These are phyloP conservation scores for Cyphomyrmex costatus DNA, from an alignment of 1,140 invertebrate genomes.

Conservation along the genomic window DNA sequence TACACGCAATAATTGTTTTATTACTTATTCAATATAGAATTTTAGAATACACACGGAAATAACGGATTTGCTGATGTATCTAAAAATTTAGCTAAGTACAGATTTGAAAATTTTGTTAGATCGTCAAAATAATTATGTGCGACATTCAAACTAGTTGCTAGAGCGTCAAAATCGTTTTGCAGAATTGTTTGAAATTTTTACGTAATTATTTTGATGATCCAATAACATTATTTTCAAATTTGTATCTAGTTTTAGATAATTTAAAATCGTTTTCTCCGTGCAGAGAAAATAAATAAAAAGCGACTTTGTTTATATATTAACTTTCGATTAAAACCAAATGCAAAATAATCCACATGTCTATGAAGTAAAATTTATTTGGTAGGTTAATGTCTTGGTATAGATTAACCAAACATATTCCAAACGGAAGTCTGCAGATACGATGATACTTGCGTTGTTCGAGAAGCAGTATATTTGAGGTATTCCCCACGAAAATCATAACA, in stretches of 20 bases:
- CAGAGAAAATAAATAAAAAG: background rate
- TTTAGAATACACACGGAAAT: background rate
- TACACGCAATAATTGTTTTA: background rate
- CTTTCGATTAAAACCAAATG: background rate
- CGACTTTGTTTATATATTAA: background rate
- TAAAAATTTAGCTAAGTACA: too few species aligned
- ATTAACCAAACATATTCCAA: background rate
- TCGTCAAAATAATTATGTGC: too few species aligned
- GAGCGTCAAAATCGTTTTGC: too few species aligned
- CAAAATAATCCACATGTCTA: background rate
- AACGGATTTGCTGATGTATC: too few species aligned
- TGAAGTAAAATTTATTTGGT: conserved; percentile 6
- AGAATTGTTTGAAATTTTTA: too few species aligned
- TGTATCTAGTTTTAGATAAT: too few species aligned
- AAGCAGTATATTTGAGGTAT: background rate
- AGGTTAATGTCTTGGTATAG: background rate
- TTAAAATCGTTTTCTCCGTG: too few species aligned
- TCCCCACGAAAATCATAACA: conserved; percentile 55
- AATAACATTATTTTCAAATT: too few species aligned
- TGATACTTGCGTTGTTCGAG: background rate
- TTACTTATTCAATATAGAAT: background rate
- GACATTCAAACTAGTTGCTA: too few species aligned
- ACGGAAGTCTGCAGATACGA: conserved; percentile 38
- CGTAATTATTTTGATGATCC: too few species aligned
- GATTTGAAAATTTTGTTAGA: background rate